Base-by-base conservation (phyloP, 2,888 invertebrate species). In the Cataglyphis cursor region DNA sequence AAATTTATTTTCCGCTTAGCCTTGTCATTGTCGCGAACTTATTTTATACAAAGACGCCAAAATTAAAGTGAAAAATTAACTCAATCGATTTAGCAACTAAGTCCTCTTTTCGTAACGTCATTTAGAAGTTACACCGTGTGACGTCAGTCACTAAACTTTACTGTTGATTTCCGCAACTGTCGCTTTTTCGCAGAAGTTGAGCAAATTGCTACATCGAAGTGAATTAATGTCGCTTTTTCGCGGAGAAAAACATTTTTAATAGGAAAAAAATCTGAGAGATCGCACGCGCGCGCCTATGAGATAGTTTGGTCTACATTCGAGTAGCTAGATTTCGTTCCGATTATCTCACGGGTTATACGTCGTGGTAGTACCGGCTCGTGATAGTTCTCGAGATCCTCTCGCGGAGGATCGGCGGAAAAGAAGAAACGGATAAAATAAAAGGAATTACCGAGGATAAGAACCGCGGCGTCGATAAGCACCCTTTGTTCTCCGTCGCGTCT, bases 381-480 rank as follows among this genome's bases (percentile, higher is more conserved):
- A 28, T 28, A 28, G 2, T 31, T 74, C 18, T 28, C 85, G 88
- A 81, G 83, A 73, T 85, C 85, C 76, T 85, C 86, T 83, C 78
- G 82, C 82, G 74, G 38, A 68, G 65, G 65, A 78, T 8, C 18
- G 74, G 76, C 21, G 72, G 75, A 76, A 66, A 80, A 83, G 83
- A 84, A 89, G 85, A 89, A 88, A 88, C 87, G 85, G 83, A 90
- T 88, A 90, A 89, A 88, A 88, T 87, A 89, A 89, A 90, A 90
- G 85, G 87, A 88, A 90, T 89, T 89, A 89, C 88, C 85, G 83
- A 82, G 88, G 87, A 91, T 91, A 93, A 93, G 92, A 92, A 92
- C 91, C 92, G 91, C 92, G 91, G 90, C 91, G 91, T 93, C 93
- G 93, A 93, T 93, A 93, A 92, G 93, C 92, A 90, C 91, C 92